A percentile compares a stretch with the other conserved stretches of the same genome.
Conservation (phyloP, 2,113 vertebrate genomes). For the Paradoxurus hermaphroditus region DNA sequence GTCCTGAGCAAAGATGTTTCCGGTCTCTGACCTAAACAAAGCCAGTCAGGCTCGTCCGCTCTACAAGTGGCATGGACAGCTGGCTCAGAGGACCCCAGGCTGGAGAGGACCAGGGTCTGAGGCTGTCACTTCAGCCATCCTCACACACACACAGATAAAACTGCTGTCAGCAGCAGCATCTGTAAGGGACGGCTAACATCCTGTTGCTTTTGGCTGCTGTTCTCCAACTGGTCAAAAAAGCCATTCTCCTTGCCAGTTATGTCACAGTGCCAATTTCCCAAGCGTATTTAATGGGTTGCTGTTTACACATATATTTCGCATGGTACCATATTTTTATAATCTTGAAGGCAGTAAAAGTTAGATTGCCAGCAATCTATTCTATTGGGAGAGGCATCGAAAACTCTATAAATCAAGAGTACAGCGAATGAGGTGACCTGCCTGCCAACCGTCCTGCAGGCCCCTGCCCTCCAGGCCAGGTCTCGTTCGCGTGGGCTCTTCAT, state of each 20-base stretch:
- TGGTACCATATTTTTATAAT: slow-evolving; percentile 16
- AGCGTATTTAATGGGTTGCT: slow-evolving; percentile 50
- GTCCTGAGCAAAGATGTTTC: neutral
- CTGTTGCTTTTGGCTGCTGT: slow-evolving; percentile 56
- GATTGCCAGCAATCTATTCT: slow-evolving; percentile 12
- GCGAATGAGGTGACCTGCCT: neutral
- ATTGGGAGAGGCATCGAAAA: neutral
- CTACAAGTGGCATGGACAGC: neutral
- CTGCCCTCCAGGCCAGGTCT: neutral
- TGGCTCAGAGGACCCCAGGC: neutral
- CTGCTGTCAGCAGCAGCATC: neutral
- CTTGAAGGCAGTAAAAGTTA: slow-evolving; percentile 33
- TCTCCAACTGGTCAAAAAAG: slow-evolving; percentile 50
- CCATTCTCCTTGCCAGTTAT: slow-evolving; percentile 36
- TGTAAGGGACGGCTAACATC: slow-evolving; percentile 45
- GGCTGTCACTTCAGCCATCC: neutral
- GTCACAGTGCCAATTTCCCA: slow-evolving; percentile 39
- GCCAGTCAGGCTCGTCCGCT: neutral
- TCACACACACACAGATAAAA: slow-evolving; percentile 31
- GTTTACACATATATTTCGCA: slow-evolving; percentile 42
- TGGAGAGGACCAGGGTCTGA: neutral
- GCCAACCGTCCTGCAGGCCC: neutral
- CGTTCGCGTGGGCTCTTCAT: neutral
- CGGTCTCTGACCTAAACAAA: neutral
- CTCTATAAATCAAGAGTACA: neutral